A percentile compares a stretch with the other conserved stretches of the same genome.
These are phyloP conservation scores for Tragelaphus oryx DNA, from an alignment of 2,797 vertebrate genomes.

Conservation along the genomic window DNA sequence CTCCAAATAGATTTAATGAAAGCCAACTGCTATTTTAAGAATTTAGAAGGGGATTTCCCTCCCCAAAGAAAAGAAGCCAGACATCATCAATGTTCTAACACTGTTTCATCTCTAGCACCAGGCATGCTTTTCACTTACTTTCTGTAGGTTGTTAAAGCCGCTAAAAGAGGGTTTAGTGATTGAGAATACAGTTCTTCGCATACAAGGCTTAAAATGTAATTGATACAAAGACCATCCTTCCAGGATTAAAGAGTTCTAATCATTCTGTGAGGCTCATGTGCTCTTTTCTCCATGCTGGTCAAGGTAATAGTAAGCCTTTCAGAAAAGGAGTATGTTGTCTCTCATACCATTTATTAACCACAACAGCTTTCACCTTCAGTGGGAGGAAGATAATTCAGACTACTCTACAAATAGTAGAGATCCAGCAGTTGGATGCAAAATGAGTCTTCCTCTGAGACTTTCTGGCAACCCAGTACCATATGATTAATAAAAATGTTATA, in stretches of 20 bases:
- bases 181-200: slow-evolving; percentile 64
- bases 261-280: slow-evolving; percentile 40
- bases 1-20: slow-evolving; percentile 77
- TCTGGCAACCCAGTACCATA: not conserved
- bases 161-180: slow-evolving; percentile 62
- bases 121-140: slow-evolving; percentile 65
- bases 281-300: not conserved
- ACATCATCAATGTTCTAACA: slow-evolving; percentile 55
- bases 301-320: not conserved
- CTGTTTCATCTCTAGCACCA: slow-evolving; percentile 65
- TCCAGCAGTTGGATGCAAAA: slow-evolving; percentile 22
- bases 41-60: slow-evolving; percentile 66
- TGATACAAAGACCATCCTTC: slow-evolving; percentile 61
- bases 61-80: slow-evolving; percentile 69
- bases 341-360: slow-evolving; percentile 39
- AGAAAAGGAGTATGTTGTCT: slow-evolving; percentile 40
- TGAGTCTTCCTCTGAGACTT: not conserved
- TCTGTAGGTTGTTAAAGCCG: slow-evolving; percentile 50
- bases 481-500: not conserved
- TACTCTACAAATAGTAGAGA: slow-evolving; percentile 50
- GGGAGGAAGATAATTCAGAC: slow-evolving; percentile 37
- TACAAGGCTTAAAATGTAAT: slow-evolving; percentile 62
- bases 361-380: slow-evolving; percentile 22
- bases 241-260: slow-evolving; percentile 66
- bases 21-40: slow-evolving; percentile 76